These are phyloP conservation scores for Chelonoidis abingdonii DNA, from an alignment of 2,113 vertebrate species.

Conservation along the genomic window DNA sequence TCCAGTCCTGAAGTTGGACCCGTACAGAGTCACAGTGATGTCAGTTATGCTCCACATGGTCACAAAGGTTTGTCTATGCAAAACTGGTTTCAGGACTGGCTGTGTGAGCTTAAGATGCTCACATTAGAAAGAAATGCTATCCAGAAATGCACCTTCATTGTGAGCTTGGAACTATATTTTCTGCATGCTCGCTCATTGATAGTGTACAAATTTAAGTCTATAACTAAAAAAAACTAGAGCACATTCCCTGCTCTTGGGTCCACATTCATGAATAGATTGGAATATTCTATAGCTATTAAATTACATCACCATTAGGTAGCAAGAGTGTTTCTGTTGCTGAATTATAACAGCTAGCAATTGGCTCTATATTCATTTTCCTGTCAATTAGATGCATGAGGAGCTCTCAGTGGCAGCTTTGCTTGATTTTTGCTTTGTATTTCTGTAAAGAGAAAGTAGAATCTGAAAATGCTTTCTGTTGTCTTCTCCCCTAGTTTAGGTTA, in stretches of 20 bases:
- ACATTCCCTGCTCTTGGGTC: neutral
- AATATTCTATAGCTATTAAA: neutral
- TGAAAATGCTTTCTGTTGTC: neutral
- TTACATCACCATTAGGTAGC: neutral
- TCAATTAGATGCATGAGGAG: neutral
- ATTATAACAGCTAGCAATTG: neutral
- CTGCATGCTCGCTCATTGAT: neutral
- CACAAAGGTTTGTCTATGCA: neutral
- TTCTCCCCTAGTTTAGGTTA: neutral
- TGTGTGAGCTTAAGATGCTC: neutral
- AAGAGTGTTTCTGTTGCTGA: neutral
- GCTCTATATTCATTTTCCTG: neutral
- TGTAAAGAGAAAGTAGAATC: no score
- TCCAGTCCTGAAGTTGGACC: neutral
- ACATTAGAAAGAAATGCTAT: neutral
- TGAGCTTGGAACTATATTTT: neutral
- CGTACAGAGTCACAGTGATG: neutral
- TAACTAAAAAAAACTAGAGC: neutral
- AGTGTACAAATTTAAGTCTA: neutral
- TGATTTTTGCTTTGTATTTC: neutral
- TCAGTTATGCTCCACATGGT: neutral
- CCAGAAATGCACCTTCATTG: neutral
- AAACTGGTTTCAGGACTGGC: neutral
- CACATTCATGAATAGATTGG: neutral
- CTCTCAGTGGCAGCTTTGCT: neutral